Conservation (phyloP, 2,888 invertebrate genomes). For the Eudemis profundana region DNA sequence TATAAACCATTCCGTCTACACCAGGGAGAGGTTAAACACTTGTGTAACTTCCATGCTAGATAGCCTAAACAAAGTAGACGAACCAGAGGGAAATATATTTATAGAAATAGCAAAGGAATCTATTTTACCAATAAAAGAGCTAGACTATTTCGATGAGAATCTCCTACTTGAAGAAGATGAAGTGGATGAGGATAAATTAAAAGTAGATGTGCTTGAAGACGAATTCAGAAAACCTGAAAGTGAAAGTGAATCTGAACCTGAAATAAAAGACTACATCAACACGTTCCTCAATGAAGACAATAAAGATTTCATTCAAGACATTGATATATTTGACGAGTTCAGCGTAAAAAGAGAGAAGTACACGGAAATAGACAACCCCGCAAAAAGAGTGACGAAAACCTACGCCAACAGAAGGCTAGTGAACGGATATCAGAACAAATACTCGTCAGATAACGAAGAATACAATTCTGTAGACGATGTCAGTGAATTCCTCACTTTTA, state of each 20-base stretch:
- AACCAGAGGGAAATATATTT: conserved; percentile 61
- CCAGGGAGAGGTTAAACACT: conserved; percentile 64
- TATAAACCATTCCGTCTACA: conserved; percentile 62
- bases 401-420: conserved; percentile 58
- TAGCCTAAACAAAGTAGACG: conserved; percentile 54
- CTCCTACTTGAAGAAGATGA: conserved; percentile 53
- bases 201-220: conserved; percentile 75
- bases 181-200: conserved; percentile 59
- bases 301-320: conserved; percentile 5
- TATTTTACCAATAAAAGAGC: conserved; percentile 61
- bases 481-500: conserved; percentile 73
- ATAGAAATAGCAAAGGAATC: conserved; percentile 67
- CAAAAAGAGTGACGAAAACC: conserved; percentile 57
- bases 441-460: conserved; percentile 42
- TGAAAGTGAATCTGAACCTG: conserved; percentile 52
- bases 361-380: conserved; percentile 50
- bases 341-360: conserved; percentile 1
- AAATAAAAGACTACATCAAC: conserved; percentile 38
- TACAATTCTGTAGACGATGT: conserved; percentile 57
- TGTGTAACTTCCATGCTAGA: conserved; percentile 68
- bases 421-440: conserved; percentile 60
- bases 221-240: conserved; percentile 72
- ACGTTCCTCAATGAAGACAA: conserved; percentile 29
- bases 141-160: conserved; percentile 54
- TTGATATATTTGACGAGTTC: conserved; percentile 29